Base-by-base conservation (phyloP, 2,797 vertebrate species). In the Alauda arvensis region DNA sequence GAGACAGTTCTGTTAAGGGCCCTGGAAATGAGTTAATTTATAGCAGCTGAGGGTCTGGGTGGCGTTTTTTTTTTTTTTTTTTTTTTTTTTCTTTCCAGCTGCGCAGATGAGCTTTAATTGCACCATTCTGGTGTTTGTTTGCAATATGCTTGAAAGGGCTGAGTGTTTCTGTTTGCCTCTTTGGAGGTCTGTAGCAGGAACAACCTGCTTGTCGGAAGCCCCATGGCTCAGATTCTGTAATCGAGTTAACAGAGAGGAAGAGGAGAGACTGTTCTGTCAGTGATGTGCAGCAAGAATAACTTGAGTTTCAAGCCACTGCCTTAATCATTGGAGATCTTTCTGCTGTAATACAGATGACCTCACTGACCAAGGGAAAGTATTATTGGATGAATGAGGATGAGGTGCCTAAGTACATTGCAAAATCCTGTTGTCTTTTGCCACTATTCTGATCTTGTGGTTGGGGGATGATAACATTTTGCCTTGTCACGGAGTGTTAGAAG, bases 11-110 rank as follows among this genome's bases (percentile, higher is more conserved):
- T 80, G 14, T 18, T 68, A 77, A 31, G 18, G 52, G 60, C 37
- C 14, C 12, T 91, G 46, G 13, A 82, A 84, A 91, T 59, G 3
- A 65, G 61, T 63, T 92, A 82, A 93, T 86, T 91, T 77, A 69
- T 55, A 86, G 81, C 78, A 91, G 48, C 62, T 89, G 55, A 62
- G 33, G 55, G 37, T 53, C 63, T 49, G 65, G 20, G 16, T 69
- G 2, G 13, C 5, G 28, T 20, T 20, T 74, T 15, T 18, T 60
- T 23, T 40, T 51, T 46, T 40, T 21, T 10, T 0, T 11, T 53
- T 40, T 40, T 40, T 16, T 40, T 40, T 40, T 40, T 16, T 40
- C 16, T 40, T 12, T 11, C 19, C 31, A 68, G n/a, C 52, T 82
- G n/a, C 6, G 1, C 46, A 77, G 52, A 49, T 88, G 76, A 91